Evolutionary conservation across 2,797 vertebrate genomes (phyloP), one percentile per base, ranked within the genome.

Genomic region (Thaleichthys pacificus): DNA sequence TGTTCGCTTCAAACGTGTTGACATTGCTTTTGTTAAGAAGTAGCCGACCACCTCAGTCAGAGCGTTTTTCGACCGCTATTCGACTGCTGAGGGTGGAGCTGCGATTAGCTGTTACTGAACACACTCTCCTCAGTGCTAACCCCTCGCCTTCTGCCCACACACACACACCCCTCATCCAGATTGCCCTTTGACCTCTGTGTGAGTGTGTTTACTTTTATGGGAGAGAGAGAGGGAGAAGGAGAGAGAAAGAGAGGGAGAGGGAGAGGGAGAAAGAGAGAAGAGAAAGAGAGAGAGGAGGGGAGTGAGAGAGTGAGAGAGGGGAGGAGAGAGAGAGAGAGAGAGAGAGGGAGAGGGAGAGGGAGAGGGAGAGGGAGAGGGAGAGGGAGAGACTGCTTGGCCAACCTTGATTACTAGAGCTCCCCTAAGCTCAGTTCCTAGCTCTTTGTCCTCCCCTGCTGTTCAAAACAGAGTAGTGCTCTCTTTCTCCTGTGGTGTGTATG

Each of bases 381-480:
- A 5, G 60, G 68, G 64, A 66, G 68, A 66, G 67, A 8, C 35
- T 38, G 35, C 35, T 38, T 38, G 35, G 7, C 9, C 7, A 9
- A 38, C 35, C 9, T 32, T 32, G 30, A 1, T 2, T 38, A 38
- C 35, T 7, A 38, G 35, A 38, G 35, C 11, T 38, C 14, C 49
- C 5, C 49, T 68, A 71, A 67, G 22, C 28, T 54, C 38, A 24
- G 4, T 68, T 54, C 58, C 14, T 49, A 35, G 67, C 56, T 69
- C 79, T 87, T 75, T 83, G 21, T 38, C 88, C 22, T 90, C 91
- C 85, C 66, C 91, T 91, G 78, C 78, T 89, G 91, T 86, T 56
- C 65, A 77, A 68, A 75, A 54, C 22, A 1, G 47, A 66, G 42
- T 19, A 54, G 17, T 54, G 17, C 51, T 58, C 8, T 21, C 21